Evolutionary conservation across 1,140 invertebrate genomes (phyloP), one percentile per base, ranked within the genome.

Genomic region (Drosophila arizonae): DNA sequence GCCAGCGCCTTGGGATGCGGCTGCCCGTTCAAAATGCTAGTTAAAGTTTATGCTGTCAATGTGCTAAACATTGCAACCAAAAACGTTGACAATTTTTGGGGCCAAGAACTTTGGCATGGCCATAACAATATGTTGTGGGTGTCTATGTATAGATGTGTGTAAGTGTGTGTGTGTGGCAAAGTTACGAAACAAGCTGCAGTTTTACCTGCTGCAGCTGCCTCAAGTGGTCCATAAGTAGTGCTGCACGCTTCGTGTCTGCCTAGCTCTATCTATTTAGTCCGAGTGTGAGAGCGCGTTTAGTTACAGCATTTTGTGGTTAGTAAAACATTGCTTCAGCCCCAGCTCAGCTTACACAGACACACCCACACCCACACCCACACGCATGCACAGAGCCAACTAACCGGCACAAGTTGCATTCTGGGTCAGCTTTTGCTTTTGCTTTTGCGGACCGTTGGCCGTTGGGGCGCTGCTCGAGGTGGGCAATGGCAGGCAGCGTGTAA

Each of bases 261-360:
- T 57, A 54, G 33, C 41, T 36, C 30, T 64, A 55, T 68, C 51
- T 58, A 67, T 30, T 36, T 72, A 15, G 43, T 21, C 43, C 39
- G 39, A 58, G 10, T 60, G 72, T 71, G 72, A 55, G 76, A 33
- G 56, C 68, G 82, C 76, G 82, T 87, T 81, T 87, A 81, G 81
- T 86, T 86, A 86, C 81, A 86, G 78, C 69, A 78, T 86, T 81
- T 86, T 86, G 81, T 87, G 81, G 81, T 81, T 87, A 86, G 81
- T 85, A 86, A 86, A 85, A 86, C 81, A 86, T 86, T 85, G 77
- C 36, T 39, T 39, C 36, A 39, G 36, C 36, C 10, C 64, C 70
- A 43, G 52, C 67, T 70, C 63, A 45, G 63, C 63, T 72, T 72
- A 72, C 60, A 64, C 67, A 64, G 63, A 67, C 21, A 45, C 63